Percentiles rank a stretch among this genome's conserved stretches.
These are phyloP conservation scores for Chironomus striatipennis DNA, from an alignment of 1,140 invertebrate genomes.

Conservation along the genomic window DNA sequence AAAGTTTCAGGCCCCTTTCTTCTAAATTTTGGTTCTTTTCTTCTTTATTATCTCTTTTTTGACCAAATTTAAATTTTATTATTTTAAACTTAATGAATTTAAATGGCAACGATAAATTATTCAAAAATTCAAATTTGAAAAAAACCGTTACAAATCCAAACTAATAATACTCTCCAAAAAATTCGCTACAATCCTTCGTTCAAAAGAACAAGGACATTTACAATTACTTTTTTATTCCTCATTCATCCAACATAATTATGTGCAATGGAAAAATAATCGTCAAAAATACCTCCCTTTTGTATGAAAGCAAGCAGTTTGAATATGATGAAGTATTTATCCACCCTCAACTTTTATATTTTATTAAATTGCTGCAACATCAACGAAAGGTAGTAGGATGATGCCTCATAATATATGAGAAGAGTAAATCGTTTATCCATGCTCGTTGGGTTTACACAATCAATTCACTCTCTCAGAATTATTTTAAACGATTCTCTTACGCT, in stretches of 20 bases:
- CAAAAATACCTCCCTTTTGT: neutral
- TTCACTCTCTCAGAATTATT: neutral
- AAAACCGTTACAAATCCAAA: too few species aligned
- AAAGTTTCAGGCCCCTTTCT: too few species aligned
- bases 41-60: too few species aligned
- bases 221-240: neutral
- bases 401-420: neutral
- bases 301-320: neutral
- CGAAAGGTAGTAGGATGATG: neutral
- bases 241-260: neutral
- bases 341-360: neutral
- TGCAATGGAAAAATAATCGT: conserved; percentile 8
- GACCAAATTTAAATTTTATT: too few species aligned
- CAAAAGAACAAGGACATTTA: neutral
- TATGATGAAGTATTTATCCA: conserved; percentile 13
- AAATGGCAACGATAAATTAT: too few species aligned
- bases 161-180: too few species aligned
- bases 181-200: too few species aligned
- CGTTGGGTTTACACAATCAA: neutral
- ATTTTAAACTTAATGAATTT: too few species aligned
- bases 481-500: neutral
- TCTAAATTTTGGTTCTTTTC: too few species aligned
- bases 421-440: neutral
- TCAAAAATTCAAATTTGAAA: too few species aligned
- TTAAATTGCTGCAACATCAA: conserved; percentile 2